Conservation (phyloP, 2,888 invertebrate genomes). For the Drosophila differens region DNA sequence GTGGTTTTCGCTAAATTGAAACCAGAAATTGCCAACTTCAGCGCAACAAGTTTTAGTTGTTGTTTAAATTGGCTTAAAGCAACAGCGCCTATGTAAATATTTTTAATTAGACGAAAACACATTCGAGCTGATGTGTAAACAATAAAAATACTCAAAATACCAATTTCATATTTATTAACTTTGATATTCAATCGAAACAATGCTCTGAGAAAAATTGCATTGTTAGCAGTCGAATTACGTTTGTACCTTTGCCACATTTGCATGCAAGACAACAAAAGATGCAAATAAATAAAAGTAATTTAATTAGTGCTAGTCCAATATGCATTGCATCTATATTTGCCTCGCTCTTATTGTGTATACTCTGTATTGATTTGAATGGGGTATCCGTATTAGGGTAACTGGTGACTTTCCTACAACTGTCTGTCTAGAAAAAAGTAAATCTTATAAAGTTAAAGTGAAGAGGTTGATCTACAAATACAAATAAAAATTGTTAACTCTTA, state of each 20-base stretch:
- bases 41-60: slow-evolving; percentile 31
- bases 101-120: slow-evolving; percentile 32
- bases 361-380: not conserved
- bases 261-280: slow-evolving; percentile 28
- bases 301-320: slow-evolving; percentile 46
- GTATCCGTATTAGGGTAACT: not conserved
- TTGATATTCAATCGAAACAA: slow-evolving; percentile 20
- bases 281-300: slow-evolving; percentile 15
- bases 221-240: slow-evolving; percentile 22
- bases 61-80: slow-evolving; percentile 28
- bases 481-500: too few species aligned
- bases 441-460: not conserved
- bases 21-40: slow-evolving; percentile 18
- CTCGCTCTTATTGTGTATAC: not conserved
- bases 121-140: slow-evolving; percentile 15
- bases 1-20: slow-evolving; percentile 26
- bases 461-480: not conserved
- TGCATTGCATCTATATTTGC: slow-evolving; percentile 19
- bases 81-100: not conserved
- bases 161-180: slow-evolving; percentile 17
- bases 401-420: not conserved
- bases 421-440: not conserved
- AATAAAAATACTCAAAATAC: slow-evolving; percentile 5
- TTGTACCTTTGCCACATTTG: slow-evolving; percentile 37
- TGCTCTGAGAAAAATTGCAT: slow-evolving; percentile 18